A percentile compares a stretch with the other conserved stretches of the same genome.
phyloP scores from a whole-genome alignment of 2,113 vertebrate genomes.

The Onychorhynchus coronatus region DNA sequence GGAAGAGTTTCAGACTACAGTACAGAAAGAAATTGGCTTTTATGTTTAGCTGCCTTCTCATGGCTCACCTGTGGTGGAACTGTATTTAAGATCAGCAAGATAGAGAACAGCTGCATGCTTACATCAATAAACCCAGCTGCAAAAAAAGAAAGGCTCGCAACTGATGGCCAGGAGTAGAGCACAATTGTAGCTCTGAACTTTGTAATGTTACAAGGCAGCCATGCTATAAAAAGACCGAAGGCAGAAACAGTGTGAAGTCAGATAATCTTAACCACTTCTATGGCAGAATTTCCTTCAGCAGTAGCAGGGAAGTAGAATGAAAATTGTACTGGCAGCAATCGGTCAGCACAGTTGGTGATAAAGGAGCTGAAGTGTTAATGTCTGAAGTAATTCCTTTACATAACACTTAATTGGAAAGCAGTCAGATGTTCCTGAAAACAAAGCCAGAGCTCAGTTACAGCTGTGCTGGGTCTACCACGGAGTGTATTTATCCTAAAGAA shows the following conservation, averaged over 20 bases:
- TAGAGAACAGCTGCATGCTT: not conserved
- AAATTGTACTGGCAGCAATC: not conserved
- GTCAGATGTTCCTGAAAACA: not conserved
- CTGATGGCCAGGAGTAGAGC: not conserved
- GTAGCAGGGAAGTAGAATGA: not conserved
- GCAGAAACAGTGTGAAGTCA: slow-evolving; percentile 18
- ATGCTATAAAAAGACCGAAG: not conserved
- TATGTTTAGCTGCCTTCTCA: not conserved
- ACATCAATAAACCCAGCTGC: slow-evolving; percentile 14
- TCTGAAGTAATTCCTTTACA: not conserved
- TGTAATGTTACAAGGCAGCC: not conserved
- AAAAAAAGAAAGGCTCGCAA: not conserved
- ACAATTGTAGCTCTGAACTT: not conserved
- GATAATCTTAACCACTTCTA: not conserved
- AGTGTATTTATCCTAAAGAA: not conserved
- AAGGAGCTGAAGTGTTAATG: not conserved
- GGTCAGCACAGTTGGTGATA: not conserved
- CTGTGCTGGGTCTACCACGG: not conserved
- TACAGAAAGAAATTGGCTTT: not conserved
- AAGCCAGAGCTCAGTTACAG: not conserved
- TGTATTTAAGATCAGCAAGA: not conserved
- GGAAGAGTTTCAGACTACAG: not conserved
- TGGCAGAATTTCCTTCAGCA: not conserved
- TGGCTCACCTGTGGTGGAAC: not conserved
- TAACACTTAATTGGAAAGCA: not conserved